Conservation (phyloP, 2,797 vertebrate genomes). For the Triplophysa yarkandensis region DNA sequence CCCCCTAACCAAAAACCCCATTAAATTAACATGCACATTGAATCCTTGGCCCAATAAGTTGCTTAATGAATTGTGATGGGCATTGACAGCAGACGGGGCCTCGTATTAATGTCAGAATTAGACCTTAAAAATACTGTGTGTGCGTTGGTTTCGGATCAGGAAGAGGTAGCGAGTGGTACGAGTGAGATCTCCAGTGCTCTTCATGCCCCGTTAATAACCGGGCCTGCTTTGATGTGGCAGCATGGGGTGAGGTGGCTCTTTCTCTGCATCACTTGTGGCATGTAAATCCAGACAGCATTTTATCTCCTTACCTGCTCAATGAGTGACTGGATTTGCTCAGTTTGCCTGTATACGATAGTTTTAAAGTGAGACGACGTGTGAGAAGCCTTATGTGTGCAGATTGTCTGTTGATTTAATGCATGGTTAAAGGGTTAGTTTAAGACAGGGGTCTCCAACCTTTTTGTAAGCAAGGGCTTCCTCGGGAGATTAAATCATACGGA, state of each 20-base stretch:
- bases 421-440: no score
- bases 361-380: conserved; percentile 14
- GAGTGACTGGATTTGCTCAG: conserved; percentile 44
- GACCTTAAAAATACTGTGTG: conserved; percentile 64
- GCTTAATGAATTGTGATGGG: conserved; percentile 72
- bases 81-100: conserved; percentile 46
- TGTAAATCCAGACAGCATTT: conserved; percentile 70
- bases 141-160: conserved; percentile 56
- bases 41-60: conserved; percentile 73
- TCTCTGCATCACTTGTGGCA: conserved; percentile 70
- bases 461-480: no score
- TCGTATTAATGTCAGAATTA: conserved; percentile 45
- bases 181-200: conserved; percentile 67
- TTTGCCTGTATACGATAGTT: background rate
- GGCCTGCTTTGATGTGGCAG: conserved; percentile 75
- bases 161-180: conserved; percentile 61
- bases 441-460: no score
- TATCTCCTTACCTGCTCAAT: conserved; percentile 75
- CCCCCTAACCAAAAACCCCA: conserved; percentile 68
- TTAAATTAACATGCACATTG: conserved; percentile 80
- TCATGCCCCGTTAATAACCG: conserved; percentile 69
- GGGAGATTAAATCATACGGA: no score
- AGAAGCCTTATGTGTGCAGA: background rate
- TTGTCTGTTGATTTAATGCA: no score
- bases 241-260: conserved; percentile 65